Conservation (phyloP, 2,113 vertebrate species). For the Semnornis frantzii region DNA sequence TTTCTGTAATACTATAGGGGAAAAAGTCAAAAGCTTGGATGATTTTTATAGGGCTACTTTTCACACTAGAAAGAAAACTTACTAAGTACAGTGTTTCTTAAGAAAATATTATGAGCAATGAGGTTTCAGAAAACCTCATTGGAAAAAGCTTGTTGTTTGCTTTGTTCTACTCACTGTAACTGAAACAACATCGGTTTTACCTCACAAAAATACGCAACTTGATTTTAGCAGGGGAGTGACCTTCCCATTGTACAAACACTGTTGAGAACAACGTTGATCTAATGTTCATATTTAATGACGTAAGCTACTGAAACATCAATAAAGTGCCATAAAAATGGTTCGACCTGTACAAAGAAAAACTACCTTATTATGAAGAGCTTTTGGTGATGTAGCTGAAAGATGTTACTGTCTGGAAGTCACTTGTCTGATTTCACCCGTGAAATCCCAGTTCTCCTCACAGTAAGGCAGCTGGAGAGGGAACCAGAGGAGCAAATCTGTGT, state of each 20-base stretch:
- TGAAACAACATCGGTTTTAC: not conserved
- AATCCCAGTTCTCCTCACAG: not conserved
- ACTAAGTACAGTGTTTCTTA: not conserved
- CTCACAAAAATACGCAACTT: not conserved
- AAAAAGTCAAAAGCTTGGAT: not conserved
- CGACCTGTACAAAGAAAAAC: not conserved
- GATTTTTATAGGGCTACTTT: not conserved
- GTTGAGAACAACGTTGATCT: not conserved
- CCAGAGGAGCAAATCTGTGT: not conserved
- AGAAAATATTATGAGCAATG: not conserved
- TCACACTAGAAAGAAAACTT: not conserved
- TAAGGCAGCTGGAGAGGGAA: not conserved
- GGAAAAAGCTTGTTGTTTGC: not conserved
- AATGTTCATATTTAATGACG: fast-evolving
- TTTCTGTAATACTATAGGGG: not conserved
- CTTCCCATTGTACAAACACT: not conserved
- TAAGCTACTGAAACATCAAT: not conserved
- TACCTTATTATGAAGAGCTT: not conserved
- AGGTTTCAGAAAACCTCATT: not conserved
- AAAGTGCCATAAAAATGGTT: not conserved
- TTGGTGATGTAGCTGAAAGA: not conserved
- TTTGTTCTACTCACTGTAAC: not conserved
- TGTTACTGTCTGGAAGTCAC: not conserved
- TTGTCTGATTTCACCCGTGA: not conserved
- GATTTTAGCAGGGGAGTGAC: not conserved